phyloP scores from a whole-genome alignment of 2,888 invertebrate species.

The Heliconius ethilla region DNA sequence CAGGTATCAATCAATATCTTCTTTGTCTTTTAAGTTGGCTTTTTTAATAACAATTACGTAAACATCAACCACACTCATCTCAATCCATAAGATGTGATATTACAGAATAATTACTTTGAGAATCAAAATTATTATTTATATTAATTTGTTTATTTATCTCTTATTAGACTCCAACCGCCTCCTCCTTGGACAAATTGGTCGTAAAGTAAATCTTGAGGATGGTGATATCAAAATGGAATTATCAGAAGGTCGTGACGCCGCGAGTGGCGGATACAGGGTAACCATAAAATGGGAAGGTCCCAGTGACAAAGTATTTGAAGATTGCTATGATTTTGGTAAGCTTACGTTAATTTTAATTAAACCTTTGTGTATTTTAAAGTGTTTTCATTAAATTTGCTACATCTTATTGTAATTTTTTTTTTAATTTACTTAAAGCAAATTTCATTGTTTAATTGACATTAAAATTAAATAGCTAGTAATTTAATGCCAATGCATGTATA shows the following conservation, averaged over 20 bases:
- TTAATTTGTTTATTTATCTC: not conserved
- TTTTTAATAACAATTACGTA: not conserved
- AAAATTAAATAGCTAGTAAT: too few relatives aligned
- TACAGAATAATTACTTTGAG: too few relatives aligned
- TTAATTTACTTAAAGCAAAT: too few relatives aligned
- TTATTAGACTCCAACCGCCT: slow-evolving; percentile 39
- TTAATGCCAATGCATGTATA: too few relatives aligned
- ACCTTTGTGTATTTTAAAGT: too few relatives aligned
- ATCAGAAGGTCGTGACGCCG: slow-evolving; percentile 51
- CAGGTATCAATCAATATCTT: slow-evolving; percentile 49
- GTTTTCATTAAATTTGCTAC: too few relatives aligned
- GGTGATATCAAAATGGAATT: slow-evolving; percentile 60
- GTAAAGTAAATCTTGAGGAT: slow-evolving; percentile 54
- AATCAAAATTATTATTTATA: not conserved
- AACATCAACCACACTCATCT: not conserved
- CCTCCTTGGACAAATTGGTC: slow-evolving; percentile 64
- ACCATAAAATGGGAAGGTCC: slow-evolving; percentile 70
- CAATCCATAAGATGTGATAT: not conserved
- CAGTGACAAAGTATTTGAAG: slow-evolving; percentile 67
- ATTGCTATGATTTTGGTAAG: slow-evolving; percentile 77
- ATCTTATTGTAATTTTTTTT: too few relatives aligned
- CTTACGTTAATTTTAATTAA: not conserved
- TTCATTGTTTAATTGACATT: too few relatives aligned
- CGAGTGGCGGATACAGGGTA: slow-evolving; percentile 60
- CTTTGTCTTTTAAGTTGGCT: not conserved